A percentile compares a stretch with the other conserved stretches of the same genome.
phyloP scores from a whole-genome alignment of 2,797 vertebrate species.

The Coilia nasus region DNA sequence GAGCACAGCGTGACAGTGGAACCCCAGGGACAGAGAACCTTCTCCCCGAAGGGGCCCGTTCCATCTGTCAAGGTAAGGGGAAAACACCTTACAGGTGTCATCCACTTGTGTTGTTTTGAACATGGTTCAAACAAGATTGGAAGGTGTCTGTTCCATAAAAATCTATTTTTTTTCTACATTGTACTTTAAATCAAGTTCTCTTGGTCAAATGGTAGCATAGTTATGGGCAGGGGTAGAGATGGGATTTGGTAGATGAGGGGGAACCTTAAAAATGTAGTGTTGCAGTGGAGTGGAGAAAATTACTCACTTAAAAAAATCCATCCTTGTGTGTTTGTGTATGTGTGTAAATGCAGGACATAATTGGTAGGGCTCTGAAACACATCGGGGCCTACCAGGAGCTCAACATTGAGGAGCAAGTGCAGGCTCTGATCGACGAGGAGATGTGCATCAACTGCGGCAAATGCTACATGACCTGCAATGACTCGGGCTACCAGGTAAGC shows the following conservation, averaged over 20 bases:
- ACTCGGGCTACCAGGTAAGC: slow-evolving; percentile 87
- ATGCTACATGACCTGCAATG: slow-evolving; percentile 93
- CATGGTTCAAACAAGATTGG: too few relatives aligned
- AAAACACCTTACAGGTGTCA: background rate
- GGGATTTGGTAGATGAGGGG: background rate
- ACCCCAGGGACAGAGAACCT: slow-evolving; percentile 59
- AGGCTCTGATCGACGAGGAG: slow-evolving; percentile 82
- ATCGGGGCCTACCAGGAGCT: slow-evolving; percentile 80
- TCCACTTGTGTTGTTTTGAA: background rate
- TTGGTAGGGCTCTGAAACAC: slow-evolving; percentile 80
- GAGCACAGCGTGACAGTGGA: slow-evolving; percentile 22
- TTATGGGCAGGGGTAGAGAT: background rate
- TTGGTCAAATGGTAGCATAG: background rate
- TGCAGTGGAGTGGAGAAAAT: too few relatives aligned
- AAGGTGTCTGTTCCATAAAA: too few relatives aligned
- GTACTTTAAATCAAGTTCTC: background rate
- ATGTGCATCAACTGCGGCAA: slow-evolving; percentile 91
- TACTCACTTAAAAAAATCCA: too few relatives aligned
- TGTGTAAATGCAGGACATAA: slow-evolving; percentile 75
- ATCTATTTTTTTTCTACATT: background rate
- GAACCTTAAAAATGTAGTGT: background rate
- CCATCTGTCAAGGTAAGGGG: slow-evolving; percentile 77
- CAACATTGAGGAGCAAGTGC: slow-evolving; percentile 79
- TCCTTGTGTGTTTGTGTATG: background rate
- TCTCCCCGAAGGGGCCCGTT: slow-evolving; percentile 72